Evolutionary conservation across 2,113 vertebrate species (phyloP).

Genomic region (Ahaetulla prasina): DNA sequence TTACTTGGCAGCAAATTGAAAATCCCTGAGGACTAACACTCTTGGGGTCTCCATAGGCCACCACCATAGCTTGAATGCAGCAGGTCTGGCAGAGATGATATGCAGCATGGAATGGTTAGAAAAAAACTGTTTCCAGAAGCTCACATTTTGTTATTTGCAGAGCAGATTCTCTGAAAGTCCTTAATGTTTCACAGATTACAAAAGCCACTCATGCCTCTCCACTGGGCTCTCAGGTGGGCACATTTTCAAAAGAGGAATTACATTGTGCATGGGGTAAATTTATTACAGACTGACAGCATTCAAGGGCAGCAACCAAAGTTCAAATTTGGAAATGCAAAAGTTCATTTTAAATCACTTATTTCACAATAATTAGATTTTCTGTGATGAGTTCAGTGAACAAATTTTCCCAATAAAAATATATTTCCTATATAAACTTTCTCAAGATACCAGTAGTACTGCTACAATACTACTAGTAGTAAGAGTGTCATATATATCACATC

Average conservation of each 20-base stretch:
- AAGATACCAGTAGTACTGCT: not conserved
- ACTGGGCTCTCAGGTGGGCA: not conserved
- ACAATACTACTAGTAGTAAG: not conserved
- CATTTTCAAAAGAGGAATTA: not conserved
- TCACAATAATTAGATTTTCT: not conserved
- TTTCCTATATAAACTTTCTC: not conserved
- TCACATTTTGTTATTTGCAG: not conserved
- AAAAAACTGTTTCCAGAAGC: not conserved
- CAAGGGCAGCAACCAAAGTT: not conserved
- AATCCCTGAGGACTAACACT: not conserved
- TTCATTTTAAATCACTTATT: not conserved
- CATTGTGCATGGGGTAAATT: not conserved
- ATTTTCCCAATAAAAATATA: not conserved
- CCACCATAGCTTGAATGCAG: not conserved
- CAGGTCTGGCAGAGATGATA: not conserved
- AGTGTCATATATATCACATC: not conserved
- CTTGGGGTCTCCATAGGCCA: not conserved
- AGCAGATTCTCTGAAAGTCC: not conserved
- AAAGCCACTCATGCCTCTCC: not conserved
- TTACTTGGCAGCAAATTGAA: not conserved
- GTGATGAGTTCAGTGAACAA: not conserved
- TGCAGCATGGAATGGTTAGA: not conserved
- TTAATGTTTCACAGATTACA: not conserved
- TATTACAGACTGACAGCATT: not conserved
- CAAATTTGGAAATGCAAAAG: not conserved